Base-by-base conservation (phyloP, 2,888 invertebrate species). In the Ophraella communa region DNA sequence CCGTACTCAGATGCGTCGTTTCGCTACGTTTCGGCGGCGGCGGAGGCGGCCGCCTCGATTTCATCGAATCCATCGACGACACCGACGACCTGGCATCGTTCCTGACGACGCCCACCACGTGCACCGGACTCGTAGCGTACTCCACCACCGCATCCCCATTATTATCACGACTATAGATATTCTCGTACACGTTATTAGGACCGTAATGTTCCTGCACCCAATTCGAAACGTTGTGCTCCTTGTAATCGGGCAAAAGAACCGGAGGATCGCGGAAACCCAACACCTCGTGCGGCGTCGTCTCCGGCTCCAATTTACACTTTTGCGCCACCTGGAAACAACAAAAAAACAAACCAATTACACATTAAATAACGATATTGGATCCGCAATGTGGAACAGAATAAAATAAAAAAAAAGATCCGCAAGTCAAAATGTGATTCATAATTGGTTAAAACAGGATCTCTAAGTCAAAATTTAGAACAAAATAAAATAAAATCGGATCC, bases 151-250 rank as follows among this genome's bases (percentile, higher is more conserved):
- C 80, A 53, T 82, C 82, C n/a, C n/a, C n/a, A 7, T 65, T 62
- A 27, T 54, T 79, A 42, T 83, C 83, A 57, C 84, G 81, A 74
- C n/a, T n/a, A n/a, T 86, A 88, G 4, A 93, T 88, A 78, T 94
- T 93, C 80, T 93, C 94, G 79, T 94, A 94, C 58, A 91, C 84
- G 69, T 90, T 91, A 73, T 89, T 86, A 21, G 81, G 79, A 1
- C 93, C 93, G 75, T 94, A 94, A 77, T 94, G 94, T 78, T 94
- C 94, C 76, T 92, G 90, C 58, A 94, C 93, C 94, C 94, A 94
- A 81, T 93, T 93, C 18, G 93, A 93, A 1, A 94, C 94, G 76
- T 93, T 94, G 2, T 92, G 91, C 78, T 91, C 91, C n/a, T 90
- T 88, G 74, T 91, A 91, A 73, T 91, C 89, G 8, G 89, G 89